These are phyloP conservation scores for Actinia equina DNA, from an alignment of 64 coral and sea anemone species.

Conservation along the genomic window DNA sequence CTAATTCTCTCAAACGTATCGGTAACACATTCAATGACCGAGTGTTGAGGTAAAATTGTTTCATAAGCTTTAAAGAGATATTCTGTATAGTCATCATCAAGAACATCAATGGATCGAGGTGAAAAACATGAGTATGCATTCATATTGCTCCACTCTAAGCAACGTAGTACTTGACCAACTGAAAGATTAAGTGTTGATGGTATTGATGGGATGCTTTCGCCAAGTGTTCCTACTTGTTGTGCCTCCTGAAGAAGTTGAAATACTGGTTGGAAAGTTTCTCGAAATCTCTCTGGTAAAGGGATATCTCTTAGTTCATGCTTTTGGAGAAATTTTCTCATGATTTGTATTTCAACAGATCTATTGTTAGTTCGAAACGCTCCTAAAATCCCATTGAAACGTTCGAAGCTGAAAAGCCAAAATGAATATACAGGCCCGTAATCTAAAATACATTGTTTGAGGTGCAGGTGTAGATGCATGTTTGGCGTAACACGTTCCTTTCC, in stretches of 20 bases:
- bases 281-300: constrained; percentile 41
- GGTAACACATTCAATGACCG: background rate
- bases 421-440: constrained; percentile 56
- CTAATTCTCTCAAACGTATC: constrained; percentile 14
- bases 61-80: constrained; percentile 3
- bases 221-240: constrained; percentile 9
- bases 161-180: constrained; percentile 1
- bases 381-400: constrained; percentile 40
- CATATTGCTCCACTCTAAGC: background rate
- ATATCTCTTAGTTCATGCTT: constrained; percentile 59
- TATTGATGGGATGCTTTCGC: constrained; percentile 4
- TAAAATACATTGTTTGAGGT: constrained; percentile 46
- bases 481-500: constrained; percentile 64
- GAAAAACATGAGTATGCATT: constrained; percentile 9
- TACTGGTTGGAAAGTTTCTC: constrained; percentile 44
- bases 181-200: constrained; percentile 12
- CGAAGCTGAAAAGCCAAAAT: constrained; percentile 54
- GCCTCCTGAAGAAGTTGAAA: constrained; percentile 22
- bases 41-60: background rate
- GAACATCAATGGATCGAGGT: constrained; percentile 2
- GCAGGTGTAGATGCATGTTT: constrained; percentile 74
- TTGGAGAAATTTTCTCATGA: constrained; percentile 45
- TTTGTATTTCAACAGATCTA: constrained; percentile 45
- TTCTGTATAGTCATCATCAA: constrained; percentile 7
- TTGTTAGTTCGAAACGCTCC: constrained; percentile 29